Conservation (phyloP, 2,113 vertebrate species). For the Chionomys nivalis region DNA sequence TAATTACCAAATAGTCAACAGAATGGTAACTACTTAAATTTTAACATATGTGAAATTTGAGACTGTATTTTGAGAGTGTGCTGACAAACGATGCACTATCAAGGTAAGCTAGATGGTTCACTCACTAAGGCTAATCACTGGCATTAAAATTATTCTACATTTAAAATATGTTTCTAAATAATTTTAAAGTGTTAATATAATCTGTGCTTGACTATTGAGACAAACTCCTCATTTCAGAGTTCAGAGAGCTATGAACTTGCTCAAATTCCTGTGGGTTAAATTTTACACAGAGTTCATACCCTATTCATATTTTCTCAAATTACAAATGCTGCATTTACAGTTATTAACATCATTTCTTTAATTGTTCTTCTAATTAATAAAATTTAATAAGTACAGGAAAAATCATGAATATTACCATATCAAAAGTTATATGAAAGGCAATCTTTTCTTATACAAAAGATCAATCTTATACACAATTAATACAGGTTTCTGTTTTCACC, state of each 20-base stretch:
- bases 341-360: background rate
- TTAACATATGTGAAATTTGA: background rate
- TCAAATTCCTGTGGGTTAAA: background rate
- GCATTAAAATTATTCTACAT: background rate
- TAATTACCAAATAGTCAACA: background rate
- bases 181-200: background rate
- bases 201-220: background rate
- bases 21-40: background rate
- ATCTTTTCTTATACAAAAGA: background rate
- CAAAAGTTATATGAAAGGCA: background rate
- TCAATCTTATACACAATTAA: no score
- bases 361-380: slow-evolving; percentile 7
- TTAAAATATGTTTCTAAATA: background rate
- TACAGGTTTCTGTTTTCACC: no score
- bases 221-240: background rate
- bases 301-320: slow-evolving; percentile 15
- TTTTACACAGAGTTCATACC: background rate
- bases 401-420: background rate
- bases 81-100: background rate
- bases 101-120: background rate
- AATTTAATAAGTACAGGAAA: background rate
- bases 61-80: background rate
- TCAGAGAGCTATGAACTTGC: background rate
- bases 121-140: background rate
- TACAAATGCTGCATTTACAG: background rate